phyloP scores from a whole-genome alignment of 2,113 vertebrate genomes.

The Clupea harengus region DNA sequence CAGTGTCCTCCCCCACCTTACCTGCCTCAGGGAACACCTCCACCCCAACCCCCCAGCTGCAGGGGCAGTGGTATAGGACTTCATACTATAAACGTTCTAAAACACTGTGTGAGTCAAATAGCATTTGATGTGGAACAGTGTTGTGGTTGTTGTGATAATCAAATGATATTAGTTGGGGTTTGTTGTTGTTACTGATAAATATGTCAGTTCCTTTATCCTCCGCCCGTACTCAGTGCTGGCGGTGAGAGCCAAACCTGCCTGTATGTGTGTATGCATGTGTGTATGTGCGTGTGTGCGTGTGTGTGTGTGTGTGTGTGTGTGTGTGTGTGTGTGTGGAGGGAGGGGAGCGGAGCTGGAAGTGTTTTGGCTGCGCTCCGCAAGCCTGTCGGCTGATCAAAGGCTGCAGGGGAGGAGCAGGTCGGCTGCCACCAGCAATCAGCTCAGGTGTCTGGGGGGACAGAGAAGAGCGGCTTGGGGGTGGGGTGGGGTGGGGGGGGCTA shows the following conservation, averaged over 20 bases:
- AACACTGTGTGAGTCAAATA: not conserved
- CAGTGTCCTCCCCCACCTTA: not conserved
- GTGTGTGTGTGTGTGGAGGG: not conserved
- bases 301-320: slow-evolving; percentile 35
- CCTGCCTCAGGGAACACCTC: not conserved
- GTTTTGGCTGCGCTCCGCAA: not conserved
- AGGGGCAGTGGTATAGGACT: too few relatives aligned
- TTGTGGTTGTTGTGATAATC: not conserved
- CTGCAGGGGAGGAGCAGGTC: slow-evolving; percentile 77
- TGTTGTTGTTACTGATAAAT: not conserved
- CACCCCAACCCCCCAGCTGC: too few relatives aligned
- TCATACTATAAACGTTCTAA: not conserved
- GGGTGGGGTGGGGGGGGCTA: slow-evolving; percentile 56
- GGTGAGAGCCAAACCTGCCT: not conserved
- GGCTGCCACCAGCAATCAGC: slow-evolving; percentile 76
- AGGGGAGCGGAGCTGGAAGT: not conserved
- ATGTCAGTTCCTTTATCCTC: slow-evolving; percentile 4
- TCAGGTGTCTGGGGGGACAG: slow-evolving; percentile 52
- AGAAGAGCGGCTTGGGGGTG: too few relatives aligned
- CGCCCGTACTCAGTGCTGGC: not conserved
- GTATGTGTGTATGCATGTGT: not conserved
- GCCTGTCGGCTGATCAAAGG: slow-evolving; percentile 76
- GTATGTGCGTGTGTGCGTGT: slow-evolving; percentile 13
- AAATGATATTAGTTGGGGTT: not conserved
- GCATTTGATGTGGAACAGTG: not conserved